Conservation (phyloP, 2,113 vertebrate species). For the Brienomyrus brachyistius region DNA sequence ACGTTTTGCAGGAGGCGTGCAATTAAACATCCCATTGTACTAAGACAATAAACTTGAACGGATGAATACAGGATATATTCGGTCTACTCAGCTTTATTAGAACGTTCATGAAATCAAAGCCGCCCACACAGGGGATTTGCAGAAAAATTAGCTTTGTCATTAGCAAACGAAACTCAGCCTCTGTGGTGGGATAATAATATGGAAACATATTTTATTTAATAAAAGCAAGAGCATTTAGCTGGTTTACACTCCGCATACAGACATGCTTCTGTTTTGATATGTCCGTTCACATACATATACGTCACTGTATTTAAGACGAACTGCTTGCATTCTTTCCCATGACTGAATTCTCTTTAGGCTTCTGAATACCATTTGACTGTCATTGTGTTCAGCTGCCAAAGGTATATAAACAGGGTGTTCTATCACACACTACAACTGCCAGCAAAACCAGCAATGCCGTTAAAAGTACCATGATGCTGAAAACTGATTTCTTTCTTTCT, state of each 20-base stretch:
- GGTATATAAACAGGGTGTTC: not conserved
- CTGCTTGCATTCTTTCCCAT: not conserved
- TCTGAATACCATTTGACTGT: not conserved
- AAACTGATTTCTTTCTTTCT: not conserved
- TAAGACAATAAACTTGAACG: not conserved
- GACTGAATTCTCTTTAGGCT: not conserved
- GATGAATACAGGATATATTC: not conserved
- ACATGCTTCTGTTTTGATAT: not conserved
- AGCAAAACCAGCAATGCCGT: not conserved
- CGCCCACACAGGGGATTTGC: not conserved
- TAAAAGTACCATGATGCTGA: not conserved
- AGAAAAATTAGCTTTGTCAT: conserved; percentile 6
- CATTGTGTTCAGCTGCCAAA: not conserved
- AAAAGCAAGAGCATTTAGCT: not conserved
- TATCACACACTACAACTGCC: not conserved
- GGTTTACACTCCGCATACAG: not conserved
- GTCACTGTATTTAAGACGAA: not conserved
- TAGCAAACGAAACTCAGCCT: not conserved
- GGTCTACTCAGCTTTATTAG: not conserved
- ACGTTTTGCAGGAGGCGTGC: not conserved
- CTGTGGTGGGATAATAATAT: not conserved
- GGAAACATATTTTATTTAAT: conserved; percentile 4
- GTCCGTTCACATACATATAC: not conserved
- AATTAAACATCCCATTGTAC: not conserved
- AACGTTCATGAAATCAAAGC: conserved; percentile 5